Base-by-base conservation (phyloP, 1,140 invertebrate genomes). In the Reticulitermes speratus region DNA sequence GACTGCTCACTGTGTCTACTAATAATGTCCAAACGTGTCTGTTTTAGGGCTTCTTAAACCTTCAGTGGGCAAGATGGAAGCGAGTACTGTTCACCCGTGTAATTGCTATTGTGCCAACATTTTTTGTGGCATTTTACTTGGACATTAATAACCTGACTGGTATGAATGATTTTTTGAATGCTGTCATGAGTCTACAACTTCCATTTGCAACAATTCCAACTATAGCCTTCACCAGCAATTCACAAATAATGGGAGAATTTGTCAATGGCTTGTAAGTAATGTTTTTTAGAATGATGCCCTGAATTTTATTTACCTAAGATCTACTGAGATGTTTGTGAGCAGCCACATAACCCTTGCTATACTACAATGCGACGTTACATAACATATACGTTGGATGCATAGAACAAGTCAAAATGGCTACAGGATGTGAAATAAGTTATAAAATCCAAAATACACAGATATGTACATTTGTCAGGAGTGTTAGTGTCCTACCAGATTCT, bases 151-250 rank as follows among this genome's bases (percentile, higher is more conserved):
- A 97, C 87, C 90, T 98, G 69, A 96, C 96, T 38, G 92, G 91
- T 30, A 95, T 98, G 95, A 98, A 98, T 90, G 97, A 98, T 90
- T 91, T 96, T n/a, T 91, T 98, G 3, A 98, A 98, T 91, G 96
- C 96, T 3, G 92, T 98, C 8, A 98, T 98, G 97, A 96, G 95
- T 87, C 91, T 98, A 1, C 97, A 97, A 89, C 89, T 97, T 86
- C 96, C 96, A 6, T 97, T 97, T 89, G 96, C 97, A 25, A 93
- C 97, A 16, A 91, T 98, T 86, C 97, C 97, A 30, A 96, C 96
- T 0, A 94, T 98, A 45, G 96, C 97, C 2, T 98, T 98, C 89
- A 98, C 97, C 0, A 96, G 96, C 85, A 95, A 96, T 88, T 90
- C 91, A 84, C 91, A 92, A 82, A 94, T 98, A 11, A 98, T 98